phyloP scores from a whole-genome alignment of 2,797 vertebrate genomes.

The Merluccius polli region DNA sequence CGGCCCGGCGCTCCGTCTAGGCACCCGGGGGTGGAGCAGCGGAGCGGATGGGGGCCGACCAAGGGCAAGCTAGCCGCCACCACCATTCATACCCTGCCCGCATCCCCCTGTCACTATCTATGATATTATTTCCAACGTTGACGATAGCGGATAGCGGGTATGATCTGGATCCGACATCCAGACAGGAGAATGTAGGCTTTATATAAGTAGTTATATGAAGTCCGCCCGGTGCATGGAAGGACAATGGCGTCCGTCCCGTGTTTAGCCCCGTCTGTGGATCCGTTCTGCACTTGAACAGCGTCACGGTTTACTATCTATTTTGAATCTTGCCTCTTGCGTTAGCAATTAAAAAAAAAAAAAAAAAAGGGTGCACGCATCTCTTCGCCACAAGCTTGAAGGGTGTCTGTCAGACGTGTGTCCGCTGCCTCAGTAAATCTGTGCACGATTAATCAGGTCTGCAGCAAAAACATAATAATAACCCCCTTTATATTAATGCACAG shows the following conservation, averaged over 20 bases:
- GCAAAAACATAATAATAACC: slow-evolving; percentile 78
- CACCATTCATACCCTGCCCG: slow-evolving; percentile 8
- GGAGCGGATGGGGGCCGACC: slow-evolving; percentile 32
- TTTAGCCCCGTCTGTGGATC: slow-evolving; percentile 31
- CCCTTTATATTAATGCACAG: slow-evolving; percentile 75
- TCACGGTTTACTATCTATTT: not conserved
- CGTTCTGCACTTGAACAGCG: no score
- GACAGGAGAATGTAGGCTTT: no score
- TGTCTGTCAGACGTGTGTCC: slow-evolving; percentile 47
- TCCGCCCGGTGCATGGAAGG: no score
- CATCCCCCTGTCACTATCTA: slow-evolving; percentile 22
- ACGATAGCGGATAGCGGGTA: no score
- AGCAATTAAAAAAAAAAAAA: no score
- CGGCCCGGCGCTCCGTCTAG: slow-evolving; percentile 15
- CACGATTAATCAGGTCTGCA: slow-evolving; percentile 74
- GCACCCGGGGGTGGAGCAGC: slow-evolving; percentile 31
- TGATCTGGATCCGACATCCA: no score
- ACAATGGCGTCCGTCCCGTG: slow-evolving; percentile 27
- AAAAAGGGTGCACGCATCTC: no score
- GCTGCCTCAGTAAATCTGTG: slow-evolving; percentile 66
- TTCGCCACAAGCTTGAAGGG: slow-evolving; percentile 50
- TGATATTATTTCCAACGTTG: no score
- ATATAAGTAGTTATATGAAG: no score
- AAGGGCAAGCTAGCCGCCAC: slow-evolving; percentile 15
- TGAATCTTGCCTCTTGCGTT: no score